Conservation (phyloP, 2,113 vertebrate genomes). For the Coptodon bakossiorum region DNA sequence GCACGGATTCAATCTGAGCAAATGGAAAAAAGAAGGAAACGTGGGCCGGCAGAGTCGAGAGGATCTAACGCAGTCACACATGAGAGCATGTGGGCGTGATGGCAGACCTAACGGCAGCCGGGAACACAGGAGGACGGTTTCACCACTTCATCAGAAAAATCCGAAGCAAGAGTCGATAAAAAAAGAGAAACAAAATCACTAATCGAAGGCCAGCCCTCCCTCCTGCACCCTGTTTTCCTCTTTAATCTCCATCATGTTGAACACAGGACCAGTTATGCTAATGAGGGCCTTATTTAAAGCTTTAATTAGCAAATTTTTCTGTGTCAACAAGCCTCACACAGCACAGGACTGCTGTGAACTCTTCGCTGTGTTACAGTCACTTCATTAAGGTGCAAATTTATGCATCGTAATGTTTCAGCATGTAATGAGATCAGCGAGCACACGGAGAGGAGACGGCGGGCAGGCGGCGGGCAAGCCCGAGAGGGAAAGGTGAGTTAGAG, state of each 20-base stretch:
- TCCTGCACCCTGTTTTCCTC: not conserved
- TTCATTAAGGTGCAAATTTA: slow-evolving; percentile 36
- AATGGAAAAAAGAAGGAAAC: not conserved
- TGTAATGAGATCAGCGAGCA: not conserved
- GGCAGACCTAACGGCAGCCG: not conserved
- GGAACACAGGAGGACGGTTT: not conserved
- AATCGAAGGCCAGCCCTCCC: not conserved
- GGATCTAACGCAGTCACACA: slow-evolving; percentile 13
- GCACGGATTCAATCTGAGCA: not conserved
- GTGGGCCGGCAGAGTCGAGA: not conserved
- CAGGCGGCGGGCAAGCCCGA: not conserved
- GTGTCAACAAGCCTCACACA: slow-evolving; percentile 7
- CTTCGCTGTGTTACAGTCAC: not conserved
- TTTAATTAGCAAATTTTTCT: slow-evolving; percentile 15
- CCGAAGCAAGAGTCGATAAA: not conserved
- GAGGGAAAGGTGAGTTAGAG: not conserved
- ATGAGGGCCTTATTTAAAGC: not conserved
- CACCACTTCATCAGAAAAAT: not conserved
- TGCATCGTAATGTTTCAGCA: not conserved
- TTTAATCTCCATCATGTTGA: not conserved
- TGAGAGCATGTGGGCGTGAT: not conserved
- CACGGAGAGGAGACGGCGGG: not conserved
- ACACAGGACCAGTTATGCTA: not conserved
- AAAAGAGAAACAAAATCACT: not conserved
- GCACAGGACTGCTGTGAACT: not conserved